Conservation (phyloP, 2,113 vertebrate species). For the Taxidea taxus region DNA sequence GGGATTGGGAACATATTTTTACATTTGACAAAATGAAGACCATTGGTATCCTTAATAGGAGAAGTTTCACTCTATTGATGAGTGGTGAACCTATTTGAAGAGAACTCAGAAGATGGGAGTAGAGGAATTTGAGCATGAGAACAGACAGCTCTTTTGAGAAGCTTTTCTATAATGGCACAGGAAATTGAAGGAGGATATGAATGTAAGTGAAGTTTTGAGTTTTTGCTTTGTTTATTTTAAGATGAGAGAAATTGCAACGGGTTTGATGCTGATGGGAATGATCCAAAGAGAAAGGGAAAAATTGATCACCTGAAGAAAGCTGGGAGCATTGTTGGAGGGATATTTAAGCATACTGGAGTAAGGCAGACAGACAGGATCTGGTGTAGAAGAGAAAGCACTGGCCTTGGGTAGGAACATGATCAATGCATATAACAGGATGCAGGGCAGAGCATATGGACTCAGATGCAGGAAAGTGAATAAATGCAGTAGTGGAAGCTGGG, state of each 20-base stretch:
- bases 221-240: conserved; percentile 26
- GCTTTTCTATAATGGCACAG: background rate
- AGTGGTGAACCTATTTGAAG: background rate
- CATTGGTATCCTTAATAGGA: background rate
- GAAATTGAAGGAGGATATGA: background rate
- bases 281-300: background rate
- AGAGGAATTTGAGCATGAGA: background rate
- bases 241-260: background rate
- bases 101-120: background rate
- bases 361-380: background rate
- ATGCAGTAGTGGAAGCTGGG: background rate
- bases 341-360: background rate
- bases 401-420: background rate
- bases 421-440: background rate
- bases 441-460: background rate
- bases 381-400: background rate
- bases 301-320: background rate
- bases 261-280: background rate
- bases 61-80: background rate
- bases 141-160: background rate
- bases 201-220: background rate
- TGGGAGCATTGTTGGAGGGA: background rate
- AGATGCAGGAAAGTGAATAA: background rate
- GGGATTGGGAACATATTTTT: no score
- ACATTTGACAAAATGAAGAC: background rate